phyloP scores from a whole-genome alignment of 2,797 vertebrate species.

The Sebastes diaconus region DNA sequence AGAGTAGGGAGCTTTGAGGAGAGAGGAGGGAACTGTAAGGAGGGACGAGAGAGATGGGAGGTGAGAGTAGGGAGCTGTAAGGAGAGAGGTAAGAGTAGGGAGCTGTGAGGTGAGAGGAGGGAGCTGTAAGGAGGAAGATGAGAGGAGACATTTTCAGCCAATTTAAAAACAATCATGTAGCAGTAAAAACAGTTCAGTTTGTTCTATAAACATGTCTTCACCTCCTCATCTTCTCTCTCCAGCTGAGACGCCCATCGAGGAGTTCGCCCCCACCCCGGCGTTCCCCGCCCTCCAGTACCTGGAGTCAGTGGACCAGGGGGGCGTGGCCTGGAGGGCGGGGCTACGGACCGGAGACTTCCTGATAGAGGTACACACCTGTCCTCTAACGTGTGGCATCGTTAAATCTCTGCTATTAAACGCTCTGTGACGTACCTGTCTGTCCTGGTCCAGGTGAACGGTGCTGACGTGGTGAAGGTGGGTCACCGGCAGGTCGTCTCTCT shows the following conservation, averaged over 20 bases:
- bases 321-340: conserved; percentile 96
- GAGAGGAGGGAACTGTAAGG: too few species aligned
- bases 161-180: not conserved
- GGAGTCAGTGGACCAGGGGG: conserved; percentile 97
- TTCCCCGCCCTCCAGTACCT: conserved; percentile 97
- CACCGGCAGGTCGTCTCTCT: conserved; percentile 93
- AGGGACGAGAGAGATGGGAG: too few species aligned
- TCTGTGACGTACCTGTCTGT: not conserved
- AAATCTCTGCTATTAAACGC: not conserved
- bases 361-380: conserved; percentile 76
- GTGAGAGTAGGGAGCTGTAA: too few species aligned
- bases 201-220: not conserved
- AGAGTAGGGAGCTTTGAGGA: too few species aligned
- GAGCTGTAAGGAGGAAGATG: too few species aligned
- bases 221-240: not conserved
- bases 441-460: conserved; percentile 76
- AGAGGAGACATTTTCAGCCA: not conserved
- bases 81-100: too few species aligned
- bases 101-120: too few species aligned
- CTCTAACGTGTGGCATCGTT: not conserved
- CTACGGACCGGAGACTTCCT: conserved; percentile 87
- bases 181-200: not conserved
- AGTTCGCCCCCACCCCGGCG: conserved; percentile 96
- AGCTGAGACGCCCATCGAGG: conserved; percentile 99
- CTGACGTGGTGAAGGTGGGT: conserved; percentile 83